Percentiles rank a stretch among this genome's conserved stretches.
Conservation (phyloP, 1,140 invertebrate species). For the Pseudobourletiella spinata region DNA sequence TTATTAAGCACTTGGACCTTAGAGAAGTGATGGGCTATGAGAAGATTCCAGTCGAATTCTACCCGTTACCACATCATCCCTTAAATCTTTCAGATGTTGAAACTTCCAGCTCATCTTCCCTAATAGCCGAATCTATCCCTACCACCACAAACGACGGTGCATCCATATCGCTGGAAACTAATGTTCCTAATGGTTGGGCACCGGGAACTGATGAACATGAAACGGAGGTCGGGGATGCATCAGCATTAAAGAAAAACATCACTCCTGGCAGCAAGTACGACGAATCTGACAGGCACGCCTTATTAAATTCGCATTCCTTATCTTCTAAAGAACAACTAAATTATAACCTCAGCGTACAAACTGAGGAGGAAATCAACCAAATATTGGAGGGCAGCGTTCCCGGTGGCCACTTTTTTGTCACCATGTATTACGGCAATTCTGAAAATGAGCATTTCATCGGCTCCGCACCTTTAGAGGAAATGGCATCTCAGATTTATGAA, state of each 20-base stretch:
- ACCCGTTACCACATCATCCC: constrained; percentile 46
- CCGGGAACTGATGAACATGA: background rate
- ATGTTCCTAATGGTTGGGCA: background rate
- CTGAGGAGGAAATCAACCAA: constrained; percentile 2
- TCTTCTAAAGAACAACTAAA: background rate
- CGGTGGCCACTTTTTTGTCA: constrained; percentile 50
- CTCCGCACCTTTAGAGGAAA: constrained; percentile 58
- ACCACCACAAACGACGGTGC: background rate
- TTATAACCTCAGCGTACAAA: too few species aligned
- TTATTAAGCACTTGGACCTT: constrained; percentile 71
- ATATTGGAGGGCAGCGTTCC: constrained; percentile 26
- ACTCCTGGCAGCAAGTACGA: too few species aligned
- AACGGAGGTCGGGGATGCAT: background rate
- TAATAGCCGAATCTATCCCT: background rate
- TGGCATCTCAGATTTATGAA: constrained; percentile 65
- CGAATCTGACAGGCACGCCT: too few species aligned
- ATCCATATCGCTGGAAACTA: too few species aligned
- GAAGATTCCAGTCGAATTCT: constrained; percentile 57
- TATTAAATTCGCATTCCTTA: background rate
- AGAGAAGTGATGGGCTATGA: constrained; percentile 84
- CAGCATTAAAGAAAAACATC: background rate
- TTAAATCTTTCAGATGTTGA: constrained; percentile 16
- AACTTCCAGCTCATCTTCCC: background rate
- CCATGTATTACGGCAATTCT: constrained; percentile 71
- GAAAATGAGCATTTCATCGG: constrained; percentile 67